Conservation (phyloP, 2,888 invertebrate species). For the Nemotelus nigrinus region DNA sequence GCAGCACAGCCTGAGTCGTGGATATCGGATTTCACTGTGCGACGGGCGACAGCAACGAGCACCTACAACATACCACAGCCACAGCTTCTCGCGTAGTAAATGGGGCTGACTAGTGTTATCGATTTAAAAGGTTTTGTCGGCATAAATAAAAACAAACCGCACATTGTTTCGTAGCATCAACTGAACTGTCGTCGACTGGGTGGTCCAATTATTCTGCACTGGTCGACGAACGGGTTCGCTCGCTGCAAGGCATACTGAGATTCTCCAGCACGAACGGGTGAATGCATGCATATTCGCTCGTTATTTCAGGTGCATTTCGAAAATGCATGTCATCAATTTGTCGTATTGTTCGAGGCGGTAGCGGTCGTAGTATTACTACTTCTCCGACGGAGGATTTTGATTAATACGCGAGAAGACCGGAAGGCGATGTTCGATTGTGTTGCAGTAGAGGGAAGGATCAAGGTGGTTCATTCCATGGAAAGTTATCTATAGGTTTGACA, state of each 20-base stretch:
- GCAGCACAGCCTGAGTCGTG: neutral
- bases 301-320: constrained; percentile 33
- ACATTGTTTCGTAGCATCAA: constrained; percentile 3
- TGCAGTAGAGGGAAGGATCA: no score
- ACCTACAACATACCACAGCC: no score
- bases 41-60: neutral
- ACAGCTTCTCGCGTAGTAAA: no score
- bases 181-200: constrained; percentile 35
- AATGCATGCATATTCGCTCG: neutral
- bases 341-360: constrained; percentile 16
- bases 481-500: no score
- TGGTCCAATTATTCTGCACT: constrained; percentile 32
- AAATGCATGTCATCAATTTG: constrained; percentile 38
- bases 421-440: neutral
- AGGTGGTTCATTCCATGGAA: no score
- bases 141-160: constrained; percentile 31
- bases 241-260: constrained; percentile 6
- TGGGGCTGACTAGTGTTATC: constrained; percentile 26
- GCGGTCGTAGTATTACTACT: neutral
- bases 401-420: neutral
- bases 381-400: neutral
- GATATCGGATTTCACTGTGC: constrained; percentile 31
- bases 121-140: constrained; percentile 34
- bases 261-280: neutral
- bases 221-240: neutral